Evolutionary conservation across 2,888 invertebrate genomes (phyloP), one percentile per base, ranked within the genome.

Genomic region (Meandrusa payeni): DNA sequence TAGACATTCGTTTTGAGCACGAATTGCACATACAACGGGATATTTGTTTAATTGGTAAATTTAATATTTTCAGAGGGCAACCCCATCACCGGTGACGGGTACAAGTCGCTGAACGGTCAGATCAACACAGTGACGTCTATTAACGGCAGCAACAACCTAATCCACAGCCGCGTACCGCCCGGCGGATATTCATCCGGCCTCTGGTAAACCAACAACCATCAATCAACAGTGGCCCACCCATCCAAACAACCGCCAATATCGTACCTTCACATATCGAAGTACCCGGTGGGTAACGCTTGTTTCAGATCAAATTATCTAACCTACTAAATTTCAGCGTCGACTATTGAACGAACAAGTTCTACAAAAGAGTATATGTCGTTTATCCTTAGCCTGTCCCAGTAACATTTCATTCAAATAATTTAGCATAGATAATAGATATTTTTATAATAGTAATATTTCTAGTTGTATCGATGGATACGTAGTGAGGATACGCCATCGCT

Each of bases 101-200:
- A 89, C 81, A 88, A 87, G 69, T 86, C 88, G 55, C 70, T 87
- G 77, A 88, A 88, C 71, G 90, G 90, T 59, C 90, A 90, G 66
- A 89, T 86, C 70, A 88, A 89, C 75, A 83, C 76, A 55, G 80
- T 82, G 60, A 85, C 86, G 53, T 82, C 81, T 52, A 69, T 81
- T 48, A 76, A 76, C 61, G 83, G 85, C 51, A 71, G 69, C 65
- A 83, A 71, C 66, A 75, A 74, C 51, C 75, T 77, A 55, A 67
- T 72, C 48, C 89, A 90, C 64, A 82, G 76, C 66, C 91, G 92
- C 71, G 91, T 92, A 53, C 92, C 92, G 36, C 92, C 92, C 37
- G 92, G 92, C 59, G 92, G 92, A 34, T 91, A 80, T 71, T 92
- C 92, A 52, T 91, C 91, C 54, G 91, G 92, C 54, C 89, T 92